Evolutionary conservation across 2,113 vertebrate species (phyloP), one percentile per base, ranked within the genome.

Genomic region (Siniperca chuatsi): DNA sequence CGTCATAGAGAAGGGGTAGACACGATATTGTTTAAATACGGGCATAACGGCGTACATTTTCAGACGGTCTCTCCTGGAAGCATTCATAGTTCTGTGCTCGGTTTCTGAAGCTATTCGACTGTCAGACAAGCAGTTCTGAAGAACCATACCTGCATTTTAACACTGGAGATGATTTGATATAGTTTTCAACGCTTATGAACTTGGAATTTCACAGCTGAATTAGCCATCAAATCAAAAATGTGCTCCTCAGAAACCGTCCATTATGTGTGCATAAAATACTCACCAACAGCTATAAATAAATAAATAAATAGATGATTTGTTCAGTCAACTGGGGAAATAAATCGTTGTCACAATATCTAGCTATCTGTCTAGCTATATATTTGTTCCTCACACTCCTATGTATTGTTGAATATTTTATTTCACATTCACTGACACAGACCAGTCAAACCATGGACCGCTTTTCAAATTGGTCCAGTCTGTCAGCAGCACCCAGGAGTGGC

Each of bases 171-270:
- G 1, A 25, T 8, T 60, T 0, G 0, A 25, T 55, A 18, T 33
- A 23, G 68, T 54, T 33, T 54, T 20, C 33, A 71, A 9, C 2
- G 20, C 54, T 3, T 46, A 12, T 40, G 35, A 42, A 40, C 4
- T 54, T 35, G 11, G 18, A 37, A 10, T 54, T 71, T 37, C 16
- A 37, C 1, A 9, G 42, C 42, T 44, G 4, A 20, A 29, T 74
- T 74, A 58, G 58, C 54, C 23, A 58, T 74, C 33, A 74, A 60
- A 60, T 15, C 54, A 60, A 15, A 55, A 71, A 40, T 40, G 33
- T n/a, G 69, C 69, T 37, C 8, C 16, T 62, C 16, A 4, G 29
- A 62, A 33, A 18, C 20, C 0, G 8, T 21, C 13, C 9, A 35
- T 70, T 18, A 70, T 11, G 67, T 69, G n/a, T 6, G 6, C 29